Percentiles rank a stretch among this genome's conserved stretches.
These are phyloP conservation scores for Dysmachus trigonus DNA, from an alignment of 2,888 invertebrate genomes.

Conservation along the genomic window DNA sequence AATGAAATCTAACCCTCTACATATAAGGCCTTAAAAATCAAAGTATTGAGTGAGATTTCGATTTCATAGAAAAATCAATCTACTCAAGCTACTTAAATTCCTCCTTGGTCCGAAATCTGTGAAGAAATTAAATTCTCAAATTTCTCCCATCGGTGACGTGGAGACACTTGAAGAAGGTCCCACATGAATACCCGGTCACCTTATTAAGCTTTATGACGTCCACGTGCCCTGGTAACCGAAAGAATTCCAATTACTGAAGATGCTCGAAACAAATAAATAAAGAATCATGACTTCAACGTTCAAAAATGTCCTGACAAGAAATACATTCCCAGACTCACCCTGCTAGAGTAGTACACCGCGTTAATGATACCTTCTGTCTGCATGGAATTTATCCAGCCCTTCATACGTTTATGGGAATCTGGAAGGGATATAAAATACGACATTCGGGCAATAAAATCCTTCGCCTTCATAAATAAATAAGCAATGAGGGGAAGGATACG, in stretches of 20 bases:
- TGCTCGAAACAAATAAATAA: not conserved
- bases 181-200: constrained; percentile 3
- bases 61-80: not conserved
- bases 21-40: not conserved
- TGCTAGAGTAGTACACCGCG: not conserved
- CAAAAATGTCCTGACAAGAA: not conserved
- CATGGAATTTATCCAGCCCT: not conserved
- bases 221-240: not conserved
- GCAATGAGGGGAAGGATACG: not conserved
- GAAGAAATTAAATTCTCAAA: not conserved
- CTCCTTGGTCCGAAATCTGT: not conserved
- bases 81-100: not conserved
- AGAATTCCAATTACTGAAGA: constrained; percentile 1
- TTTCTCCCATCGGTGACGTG: not conserved
- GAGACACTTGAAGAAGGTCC: not conserved
- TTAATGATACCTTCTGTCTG: not conserved
- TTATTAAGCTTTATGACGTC: not conserved
- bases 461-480: not conserved
- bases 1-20: not conserved
- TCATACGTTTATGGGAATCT: not conserved
- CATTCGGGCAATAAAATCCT: not conserved
- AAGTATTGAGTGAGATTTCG: not conserved
- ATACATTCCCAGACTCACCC: not conserved
- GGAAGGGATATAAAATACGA: not conserved
- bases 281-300: not conserved